These are phyloP conservation scores for Phortica okadai DNA, from an alignment of 2,888 invertebrate species.

Conservation along the genomic window DNA sequence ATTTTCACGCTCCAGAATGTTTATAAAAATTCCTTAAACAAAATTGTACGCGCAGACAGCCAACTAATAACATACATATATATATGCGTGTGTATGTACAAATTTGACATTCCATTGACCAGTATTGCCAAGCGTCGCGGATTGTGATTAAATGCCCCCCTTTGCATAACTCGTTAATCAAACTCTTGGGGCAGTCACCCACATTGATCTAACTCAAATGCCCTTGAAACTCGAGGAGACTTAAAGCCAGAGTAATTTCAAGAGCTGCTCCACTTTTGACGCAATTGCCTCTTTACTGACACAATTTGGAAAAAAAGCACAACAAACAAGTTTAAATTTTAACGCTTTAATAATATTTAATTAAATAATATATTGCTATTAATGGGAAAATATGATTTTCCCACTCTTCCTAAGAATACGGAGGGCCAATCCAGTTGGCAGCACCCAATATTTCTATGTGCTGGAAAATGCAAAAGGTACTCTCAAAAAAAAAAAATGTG, in stretches of 20 bases:
- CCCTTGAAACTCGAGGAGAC: no score
- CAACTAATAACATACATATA: slow-evolving; percentile 15
- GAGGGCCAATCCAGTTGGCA: background rate
- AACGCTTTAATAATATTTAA: background rate
- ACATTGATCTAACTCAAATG: no score
- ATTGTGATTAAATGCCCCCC: background rate
- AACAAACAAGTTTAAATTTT: no score
- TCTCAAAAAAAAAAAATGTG: background rate
- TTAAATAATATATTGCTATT: background rate
- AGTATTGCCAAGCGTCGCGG: background rate
- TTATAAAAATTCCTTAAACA: background rate
- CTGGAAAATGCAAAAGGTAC: background rate
- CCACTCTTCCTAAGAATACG: background rate
- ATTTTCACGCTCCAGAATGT: background rate
- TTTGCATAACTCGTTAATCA: no score
- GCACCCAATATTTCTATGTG: background rate
- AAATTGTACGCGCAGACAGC: slow-evolving; percentile 7
- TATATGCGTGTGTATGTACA: slow-evolving; percentile 36
- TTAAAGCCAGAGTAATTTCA: no score
- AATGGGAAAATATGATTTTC: background rate
- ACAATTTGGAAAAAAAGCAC: no score
- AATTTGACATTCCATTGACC: slow-evolving; percentile 19
- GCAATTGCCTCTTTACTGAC: no score
- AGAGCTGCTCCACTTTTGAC: no score
- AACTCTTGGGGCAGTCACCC: no score